Percentiles rank a stretch among this genome's conserved stretches.
These are phyloP conservation scores for Chelonia mydas DNA, from an alignment of 2,797 vertebrate species.

Conservation along the genomic window DNA sequence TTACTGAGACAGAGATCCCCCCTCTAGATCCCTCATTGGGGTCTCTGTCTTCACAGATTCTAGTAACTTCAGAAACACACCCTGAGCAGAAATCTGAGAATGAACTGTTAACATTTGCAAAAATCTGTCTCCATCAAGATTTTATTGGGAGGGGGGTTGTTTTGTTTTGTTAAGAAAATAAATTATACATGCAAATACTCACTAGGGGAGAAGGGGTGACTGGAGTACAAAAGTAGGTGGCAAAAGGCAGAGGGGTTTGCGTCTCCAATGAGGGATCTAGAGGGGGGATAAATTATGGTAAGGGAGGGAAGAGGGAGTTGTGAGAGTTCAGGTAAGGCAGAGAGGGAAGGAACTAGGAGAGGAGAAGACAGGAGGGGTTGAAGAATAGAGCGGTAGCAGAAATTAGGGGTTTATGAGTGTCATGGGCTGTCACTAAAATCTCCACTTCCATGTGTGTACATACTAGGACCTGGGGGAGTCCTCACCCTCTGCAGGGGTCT, in stretches of 20 bases:
- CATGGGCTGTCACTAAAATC: not conserved
- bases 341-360: not conserved
- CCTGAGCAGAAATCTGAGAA: not conserved
- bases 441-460: not conserved
- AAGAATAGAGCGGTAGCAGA: not conserved
- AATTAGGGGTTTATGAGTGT: not conserved
- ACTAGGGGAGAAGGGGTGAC: not conserved
- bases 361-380: not conserved
- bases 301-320: not conserved
- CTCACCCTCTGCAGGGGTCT: not conserved
- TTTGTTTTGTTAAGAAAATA: not conserved
- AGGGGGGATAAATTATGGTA: too few relatives aligned
- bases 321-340: not conserved
- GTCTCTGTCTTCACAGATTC: not conserved
- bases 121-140: not conserved
- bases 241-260: not conserved
- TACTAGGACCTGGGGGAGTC: not conserved
- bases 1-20: too few relatives aligned
- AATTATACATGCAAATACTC: not conserved
- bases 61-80: not conserved
- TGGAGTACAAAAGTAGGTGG: not conserved
- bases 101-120: not conserved
- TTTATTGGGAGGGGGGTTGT: not conserved
- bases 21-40: too few relatives aligned
- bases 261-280: not conserved